Percentiles rank a stretch among this genome's conserved stretches.
These are phyloP conservation scores for Prionailurus viverrinus DNA, from an alignment of 2,113 vertebrate species.

Conservation along the genomic window DNA sequence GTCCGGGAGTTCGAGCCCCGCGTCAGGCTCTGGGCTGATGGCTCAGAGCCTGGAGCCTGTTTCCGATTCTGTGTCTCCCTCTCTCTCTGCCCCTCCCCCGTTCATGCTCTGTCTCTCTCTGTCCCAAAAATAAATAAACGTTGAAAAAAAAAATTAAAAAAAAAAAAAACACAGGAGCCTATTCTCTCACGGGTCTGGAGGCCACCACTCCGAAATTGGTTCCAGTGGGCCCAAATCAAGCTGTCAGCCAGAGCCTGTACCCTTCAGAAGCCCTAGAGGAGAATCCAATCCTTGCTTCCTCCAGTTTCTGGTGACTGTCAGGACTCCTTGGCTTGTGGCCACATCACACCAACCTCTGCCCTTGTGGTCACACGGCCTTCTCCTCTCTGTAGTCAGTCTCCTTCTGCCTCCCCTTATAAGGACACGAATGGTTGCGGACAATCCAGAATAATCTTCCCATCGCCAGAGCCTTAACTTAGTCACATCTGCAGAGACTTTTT, in stretches of 20 bases:
- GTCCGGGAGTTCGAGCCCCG: no score
- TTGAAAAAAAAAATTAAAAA: no score
- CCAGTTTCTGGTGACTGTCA: neutral
- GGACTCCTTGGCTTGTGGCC: neutral
- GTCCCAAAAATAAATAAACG: no score
- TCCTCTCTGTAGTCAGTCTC: neutral
- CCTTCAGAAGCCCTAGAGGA: neutral
- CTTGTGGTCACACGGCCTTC: neutral
- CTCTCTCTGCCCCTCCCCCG: no score
- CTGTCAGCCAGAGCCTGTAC: neutral
- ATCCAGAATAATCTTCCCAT: neutral
- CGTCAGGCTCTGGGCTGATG: no score
- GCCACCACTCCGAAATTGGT: neutral
- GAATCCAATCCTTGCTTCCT: neutral
- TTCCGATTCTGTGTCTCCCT: no score
- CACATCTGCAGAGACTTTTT: neutral
- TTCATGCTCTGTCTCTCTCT: no score
- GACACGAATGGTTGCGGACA: neutral
- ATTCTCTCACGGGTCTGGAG: neutral
- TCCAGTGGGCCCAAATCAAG: neutral
- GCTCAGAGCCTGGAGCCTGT: no score
- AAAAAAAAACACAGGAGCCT: neutral
- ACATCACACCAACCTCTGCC: neutral
- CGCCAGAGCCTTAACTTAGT: neutral
- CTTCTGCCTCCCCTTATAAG: neutral